phyloP scores from a whole-genome alignment of 1,140 invertebrate genomes.

The Pristionchus pacificus region DNA sequence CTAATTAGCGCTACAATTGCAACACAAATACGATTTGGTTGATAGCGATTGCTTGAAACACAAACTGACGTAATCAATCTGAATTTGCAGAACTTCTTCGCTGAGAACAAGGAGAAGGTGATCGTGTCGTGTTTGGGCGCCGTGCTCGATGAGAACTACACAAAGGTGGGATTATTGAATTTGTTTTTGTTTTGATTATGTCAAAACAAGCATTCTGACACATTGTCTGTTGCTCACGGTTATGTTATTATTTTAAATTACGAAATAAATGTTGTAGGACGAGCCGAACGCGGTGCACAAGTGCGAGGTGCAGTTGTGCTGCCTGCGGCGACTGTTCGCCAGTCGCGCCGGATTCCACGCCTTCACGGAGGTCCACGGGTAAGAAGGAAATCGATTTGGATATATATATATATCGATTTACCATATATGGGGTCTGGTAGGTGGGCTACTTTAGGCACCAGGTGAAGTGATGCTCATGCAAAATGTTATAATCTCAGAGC shows the following conservation, averaged over 20 bases:
- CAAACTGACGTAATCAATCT: too few relatives aligned
- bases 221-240: too few relatives aligned
- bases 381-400: too few relatives aligned
- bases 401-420: too few relatives aligned
- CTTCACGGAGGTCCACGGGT: conserved; percentile 84
- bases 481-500: conserved; percentile 18
- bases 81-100: conserved; percentile 80
- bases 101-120: conserved; percentile 95
- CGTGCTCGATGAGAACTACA: conserved; percentile 66
- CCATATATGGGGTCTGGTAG: neutral
- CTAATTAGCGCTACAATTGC: too few relatives aligned
- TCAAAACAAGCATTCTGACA: too few relatives aligned
- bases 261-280: conserved; percentile 19
- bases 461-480: too few relatives aligned
- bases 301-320: conserved; percentile 84
- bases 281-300: conserved; percentile 65
- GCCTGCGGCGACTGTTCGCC: conserved; percentile 82
- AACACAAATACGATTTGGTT: too few relatives aligned
- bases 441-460: conserved; percentile 7
- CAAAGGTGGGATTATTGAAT: conserved; percentile 1
- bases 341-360: conserved; percentile 95
- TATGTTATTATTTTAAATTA: too few relatives aligned
- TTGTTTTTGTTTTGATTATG: too few relatives aligned
- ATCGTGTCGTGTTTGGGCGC: conserved; percentile 76
- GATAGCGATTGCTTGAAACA: too few relatives aligned